These are phyloP conservation scores for Aethes cnicana DNA, from an alignment of 2,888 invertebrate genomes.

Conservation along the genomic window DNA sequence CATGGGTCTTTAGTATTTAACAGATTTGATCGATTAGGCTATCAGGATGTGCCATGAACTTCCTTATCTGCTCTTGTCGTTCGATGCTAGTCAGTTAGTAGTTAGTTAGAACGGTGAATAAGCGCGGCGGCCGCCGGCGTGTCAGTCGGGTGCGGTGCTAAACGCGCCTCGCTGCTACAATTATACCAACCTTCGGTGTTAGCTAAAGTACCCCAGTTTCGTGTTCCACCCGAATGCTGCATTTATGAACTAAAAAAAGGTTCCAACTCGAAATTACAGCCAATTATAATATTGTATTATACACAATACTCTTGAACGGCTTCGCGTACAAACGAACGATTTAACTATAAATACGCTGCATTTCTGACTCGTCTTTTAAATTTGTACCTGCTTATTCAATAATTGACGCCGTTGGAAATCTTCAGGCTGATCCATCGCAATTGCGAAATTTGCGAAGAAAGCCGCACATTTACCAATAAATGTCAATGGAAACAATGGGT, in stretches of 20 bases:
- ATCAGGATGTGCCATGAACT: too few species aligned
- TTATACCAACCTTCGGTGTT: constrained; percentile 12
- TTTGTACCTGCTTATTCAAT: background rate
- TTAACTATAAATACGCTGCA: background rate
- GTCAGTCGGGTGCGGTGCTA: constrained; percentile 17
- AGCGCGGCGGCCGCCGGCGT: background rate
- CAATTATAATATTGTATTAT: constrained; percentile 18
- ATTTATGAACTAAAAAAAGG: constrained; percentile 14
- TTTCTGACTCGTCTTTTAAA: constrained; percentile 12
- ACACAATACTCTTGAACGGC: constrained; percentile 17
- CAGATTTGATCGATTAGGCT: too few species aligned
- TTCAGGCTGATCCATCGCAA: too few species aligned
- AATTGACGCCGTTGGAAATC: background rate
- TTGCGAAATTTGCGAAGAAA: too few species aligned
- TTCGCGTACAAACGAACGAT: constrained; percentile 2
- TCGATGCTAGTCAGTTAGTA: too few species aligned
- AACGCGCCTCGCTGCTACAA: constrained; percentile 3
- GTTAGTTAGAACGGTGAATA: too few species aligned
- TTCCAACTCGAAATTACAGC: constrained; percentile 20
- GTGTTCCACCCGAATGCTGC: constrained; percentile 8
- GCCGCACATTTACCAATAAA: too few species aligned
- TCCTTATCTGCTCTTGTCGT: too few species aligned
- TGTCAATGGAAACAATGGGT: background rate
- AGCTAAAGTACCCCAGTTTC: constrained; percentile 16
- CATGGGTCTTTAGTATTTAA: too few species aligned